phyloP scores from a whole-genome alignment of 2,888 invertebrate species.

The Helicoverpa assulta region DNA sequence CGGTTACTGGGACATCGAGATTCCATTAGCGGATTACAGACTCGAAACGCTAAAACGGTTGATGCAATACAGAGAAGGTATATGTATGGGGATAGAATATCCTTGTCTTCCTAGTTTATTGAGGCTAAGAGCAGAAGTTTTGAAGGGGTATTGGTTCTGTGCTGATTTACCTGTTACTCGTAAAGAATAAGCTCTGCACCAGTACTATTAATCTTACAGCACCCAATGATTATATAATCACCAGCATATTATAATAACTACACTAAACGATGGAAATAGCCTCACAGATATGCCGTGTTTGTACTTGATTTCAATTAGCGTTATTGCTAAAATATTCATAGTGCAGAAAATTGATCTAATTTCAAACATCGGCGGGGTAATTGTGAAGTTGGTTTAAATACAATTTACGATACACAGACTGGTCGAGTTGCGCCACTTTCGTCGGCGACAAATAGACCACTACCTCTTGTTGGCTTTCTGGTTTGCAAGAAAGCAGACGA shows the following conservation, averaged over 20 bases:
- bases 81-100: not conserved
- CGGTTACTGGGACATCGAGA: conserved; percentile 35
- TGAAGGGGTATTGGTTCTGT: no score
- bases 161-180: no score
- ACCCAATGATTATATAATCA: not conserved
- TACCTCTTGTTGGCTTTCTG: conserved; percentile 40
- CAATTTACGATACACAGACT: conserved; percentile 27
- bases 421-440: conserved; percentile 60
- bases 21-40: conserved; percentile 29
- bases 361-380: not conserved
- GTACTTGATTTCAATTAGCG: conserved; percentile 17
- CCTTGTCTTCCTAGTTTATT: not conserved
- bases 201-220: not conserved
- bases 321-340: conserved; percentile 39
- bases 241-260: not conserved
- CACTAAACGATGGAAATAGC: not conserved
- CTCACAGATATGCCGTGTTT: not conserved
- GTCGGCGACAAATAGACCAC: conserved; percentile 37
- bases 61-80: conserved; percentile 13
- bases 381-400: conserved; percentile 27
- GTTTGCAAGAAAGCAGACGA: not conserved
- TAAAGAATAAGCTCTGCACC: not conserved
- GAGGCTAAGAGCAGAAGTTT: not conserved
- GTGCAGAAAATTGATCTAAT: conserved; percentile 21
- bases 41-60: not conserved